Base-by-base conservation (phyloP, 2,113 vertebrate species). In the Catharus fuscescens region DNA sequence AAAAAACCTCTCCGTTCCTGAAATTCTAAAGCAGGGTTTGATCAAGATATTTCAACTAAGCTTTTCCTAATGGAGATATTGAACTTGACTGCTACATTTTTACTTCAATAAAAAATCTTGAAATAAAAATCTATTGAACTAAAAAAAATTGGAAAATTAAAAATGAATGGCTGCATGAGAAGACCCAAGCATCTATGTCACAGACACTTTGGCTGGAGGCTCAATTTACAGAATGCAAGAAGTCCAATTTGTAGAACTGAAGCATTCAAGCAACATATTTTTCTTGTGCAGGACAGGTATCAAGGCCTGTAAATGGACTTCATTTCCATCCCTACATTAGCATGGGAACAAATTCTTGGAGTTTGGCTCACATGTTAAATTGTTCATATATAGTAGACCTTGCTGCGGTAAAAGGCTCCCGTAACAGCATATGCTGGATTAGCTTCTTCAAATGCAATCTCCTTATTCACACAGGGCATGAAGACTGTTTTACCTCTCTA, bases 1-100 rank as follows among this genome's bases (percentile, higher is more conserved):
- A 78, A 56, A 62, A 62, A 18, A 2, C 0, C 0, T 7, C 2
- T 76, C 18, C 52, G 4, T 42, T 77, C 16, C 18, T 38, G 23
- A 56, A 66, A 80, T n/a, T 4, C 1, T 88, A 54, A 86, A 94
- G 4, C 5, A 50, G 6, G 3, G 2, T 17, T 85, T 86, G 70
- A 70, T 80, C 14, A 66, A 82, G 18, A 45, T 7, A 32, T 80
- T 95, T 60, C 21, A 64, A 10, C 20, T 40, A 61, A 44, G 14
- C 2, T 81, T 73, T 89, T 85, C 31, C 20, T 65, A 57, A 60
- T 28, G 28, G 32, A 40, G 17, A 26, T 65, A 56, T 17, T 65
- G 19, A 40, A 40, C 25, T 67, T 72, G 28, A 79, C 18, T 5
- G 4, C 13, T 70, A 16, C 2, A 45, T 42, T 69, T 90, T 77